Evolutionary conservation across 2,113 vertebrate species (phyloP).

Genomic region (Neodon shergylaensis): DNA sequence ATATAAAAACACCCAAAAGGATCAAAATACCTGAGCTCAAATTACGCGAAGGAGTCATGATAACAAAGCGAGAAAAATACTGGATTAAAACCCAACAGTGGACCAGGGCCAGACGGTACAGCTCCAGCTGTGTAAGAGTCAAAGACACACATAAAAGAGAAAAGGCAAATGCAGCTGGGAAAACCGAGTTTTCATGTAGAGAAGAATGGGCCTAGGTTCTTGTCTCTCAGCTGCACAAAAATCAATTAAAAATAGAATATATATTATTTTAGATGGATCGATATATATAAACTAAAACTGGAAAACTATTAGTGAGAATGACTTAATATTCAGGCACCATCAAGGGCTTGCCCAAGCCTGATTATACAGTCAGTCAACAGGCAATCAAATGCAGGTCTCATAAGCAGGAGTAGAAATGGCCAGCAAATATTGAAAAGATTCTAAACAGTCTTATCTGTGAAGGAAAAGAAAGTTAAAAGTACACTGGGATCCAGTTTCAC

Average conservation of each 20-base stretch:
- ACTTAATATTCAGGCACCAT: not conserved
- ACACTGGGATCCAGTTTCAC: not conserved
- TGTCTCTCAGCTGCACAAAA: not conserved
- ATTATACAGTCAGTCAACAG: not conserved
- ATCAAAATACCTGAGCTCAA: not conserved
- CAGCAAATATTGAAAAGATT: not conserved
- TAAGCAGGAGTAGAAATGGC: not conserved
- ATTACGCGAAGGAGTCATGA: not conserved
- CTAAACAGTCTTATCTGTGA: not conserved
- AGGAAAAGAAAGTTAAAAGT: not conserved
- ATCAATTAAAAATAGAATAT: not conserved
- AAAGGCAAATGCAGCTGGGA: not conserved
- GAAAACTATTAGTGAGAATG: not conserved
- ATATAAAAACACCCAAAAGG: not conserved
- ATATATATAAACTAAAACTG: not conserved
- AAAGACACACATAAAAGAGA: not conserved
- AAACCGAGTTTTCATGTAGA: not conserved
- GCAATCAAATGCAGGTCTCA: too few relatives aligned
- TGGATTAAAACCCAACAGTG: not conserved
- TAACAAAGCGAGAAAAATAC: not conserved
- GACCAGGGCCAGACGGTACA: not conserved
- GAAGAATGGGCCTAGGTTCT: not conserved
- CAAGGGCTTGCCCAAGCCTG: not conserved
- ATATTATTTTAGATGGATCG: not conserved
- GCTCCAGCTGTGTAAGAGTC: not conserved